These are phyloP conservation scores for Heterodera schachtii DNA, from an alignment of 1,140 invertebrate species.

Conservation along the genomic window DNA sequence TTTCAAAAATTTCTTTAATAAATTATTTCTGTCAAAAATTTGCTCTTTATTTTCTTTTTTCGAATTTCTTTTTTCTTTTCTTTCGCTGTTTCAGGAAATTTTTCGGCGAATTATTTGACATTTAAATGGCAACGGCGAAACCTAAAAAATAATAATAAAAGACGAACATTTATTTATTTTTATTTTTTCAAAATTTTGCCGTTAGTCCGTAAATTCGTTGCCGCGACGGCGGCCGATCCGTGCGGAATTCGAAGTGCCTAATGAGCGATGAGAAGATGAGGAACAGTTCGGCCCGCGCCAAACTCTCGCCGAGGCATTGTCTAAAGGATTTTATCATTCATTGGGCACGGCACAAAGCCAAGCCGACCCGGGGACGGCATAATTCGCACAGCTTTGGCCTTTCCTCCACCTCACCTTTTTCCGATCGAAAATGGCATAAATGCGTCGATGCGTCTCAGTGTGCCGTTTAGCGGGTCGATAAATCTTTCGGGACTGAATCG, in stretches of 20 bases:
- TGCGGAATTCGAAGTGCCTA: constrained; percentile 75
- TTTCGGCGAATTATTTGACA: constrained; percentile 17
- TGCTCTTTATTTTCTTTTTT: neutral
- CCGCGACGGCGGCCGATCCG: constrained; percentile 32
- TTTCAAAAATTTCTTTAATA: constrained; percentile 13
- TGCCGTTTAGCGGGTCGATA: constrained; percentile 74
- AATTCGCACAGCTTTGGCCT: no score
- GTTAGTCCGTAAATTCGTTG: constrained; percentile 56
- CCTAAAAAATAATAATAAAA: constrained; percentile 15
- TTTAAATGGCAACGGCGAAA: constrained; percentile 29
- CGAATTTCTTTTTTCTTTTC: neutral
- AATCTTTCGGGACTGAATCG: constrained; percentile 81
- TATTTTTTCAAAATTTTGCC: constrained; percentile 22
- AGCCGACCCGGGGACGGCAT: neutral
- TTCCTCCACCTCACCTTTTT: constrained; percentile 37
- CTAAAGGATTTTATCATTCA: constrained; percentile 64
- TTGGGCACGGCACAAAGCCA: no score
- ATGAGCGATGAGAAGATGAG: constrained; percentile 83
- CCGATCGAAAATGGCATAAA: constrained; percentile 89
- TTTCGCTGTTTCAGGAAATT: neutral
- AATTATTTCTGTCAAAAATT: constrained; percentile 19
- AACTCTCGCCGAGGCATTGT: constrained; percentile 86
- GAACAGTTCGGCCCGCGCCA: constrained; percentile 87
- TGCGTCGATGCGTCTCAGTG: constrained; percentile 78
- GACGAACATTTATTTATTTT: neutral